Evolutionary conservation across 2,113 vertebrate genomes (phyloP), one percentile per base, ranked within the genome.

Genomic region (Rhinichthys klamathensis): DNA sequence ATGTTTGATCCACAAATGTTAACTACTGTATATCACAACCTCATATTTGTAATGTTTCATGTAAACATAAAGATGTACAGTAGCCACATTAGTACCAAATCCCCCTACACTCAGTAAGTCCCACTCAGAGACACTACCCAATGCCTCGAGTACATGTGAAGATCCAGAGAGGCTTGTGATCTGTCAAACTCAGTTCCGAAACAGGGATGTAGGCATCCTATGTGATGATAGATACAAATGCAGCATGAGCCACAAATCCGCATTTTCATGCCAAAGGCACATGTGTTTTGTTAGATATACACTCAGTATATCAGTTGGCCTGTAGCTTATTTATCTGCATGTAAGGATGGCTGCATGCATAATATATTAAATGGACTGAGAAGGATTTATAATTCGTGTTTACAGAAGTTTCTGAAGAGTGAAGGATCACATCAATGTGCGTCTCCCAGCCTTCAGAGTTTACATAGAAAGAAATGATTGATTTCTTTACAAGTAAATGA

Each of bases 321-420:
- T 60, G 32, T 61, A 83, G 54, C 23, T 74, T 73, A 73, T 83
- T 83, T 75, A 83, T 83, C 56, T 75, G 51, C 82, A 61, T 77
- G 85, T 77, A 84, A 84, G 82, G 77, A 82, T 54, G 54, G 21
- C 67, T 75, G 85, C 79, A 67, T 86, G 67, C 51, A 76, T 82
- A 86, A 84, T 82, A 44, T 58, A 30, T 65, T 49, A 69, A 85
- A 84, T 81, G 82, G 60, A 81, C 79, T 80, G 82, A 86, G 38
- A 76, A 76, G 87, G 85, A 81, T 86, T 86, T 88, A 67, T 67
- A 74, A 58, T 86, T 83, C 77, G 85, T 77, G 72, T 56, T 86
- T 84, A 84, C 49, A 21, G 41, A 23, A 27, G 44, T 46, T 72
- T 80, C 67, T 16, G 46, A 82, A 46, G 60, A 86, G 35, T 77